Evolutionary conservation across 2,113 vertebrate species (phyloP), one percentile per base, ranked within the genome.

Genomic region (Callionymus lyra): DNA sequence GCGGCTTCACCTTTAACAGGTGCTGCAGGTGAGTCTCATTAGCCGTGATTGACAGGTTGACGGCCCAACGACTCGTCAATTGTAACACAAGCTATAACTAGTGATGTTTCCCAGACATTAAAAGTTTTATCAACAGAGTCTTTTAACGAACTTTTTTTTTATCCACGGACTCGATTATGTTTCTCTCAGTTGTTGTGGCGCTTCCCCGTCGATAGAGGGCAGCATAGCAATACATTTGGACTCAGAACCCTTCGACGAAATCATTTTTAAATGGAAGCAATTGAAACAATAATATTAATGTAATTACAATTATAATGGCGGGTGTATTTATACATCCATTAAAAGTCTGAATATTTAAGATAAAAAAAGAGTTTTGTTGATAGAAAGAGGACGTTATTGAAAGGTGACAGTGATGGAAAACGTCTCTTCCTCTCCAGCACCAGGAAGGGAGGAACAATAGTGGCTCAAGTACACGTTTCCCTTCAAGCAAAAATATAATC

Each of bases 391-490:
- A 2, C 15, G 19, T 43, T 47, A 43, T 27, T 27, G 21, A 5
- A 34, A 8, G 8, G 10, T 41, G 63, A 43, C 43, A 51, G 37
- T 55, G 50, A 58, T 37, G 38, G 49, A 63, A 63, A 41, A 39
- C 41, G 12, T 1, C 2, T 44, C 15, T 58, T 59, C 49, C 58
- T 62, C 53, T 56, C 12, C 16, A 53, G 12, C 12, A 17, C 34
- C 61, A 69, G 60, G 70, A 70, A 77, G 50, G 41, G 50, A 35
- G 42, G 42, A 70, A 65, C 60, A 74, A 77, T 65, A 31, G 60
- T 36, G 50, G 15, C 50, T 55, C 10, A 53, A 63, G 34, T 50
- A 37, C 33, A 59, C 32, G 35, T 65, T 56, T 35, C 61, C 21
- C 21, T 59, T 55, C 27, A 34, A 38, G 50, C 46, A 54, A 19